phyloP scores from a whole-genome alignment of 37 sponge, comb jelly and placozoan species.

The Haliclona indistincta region DNA sequence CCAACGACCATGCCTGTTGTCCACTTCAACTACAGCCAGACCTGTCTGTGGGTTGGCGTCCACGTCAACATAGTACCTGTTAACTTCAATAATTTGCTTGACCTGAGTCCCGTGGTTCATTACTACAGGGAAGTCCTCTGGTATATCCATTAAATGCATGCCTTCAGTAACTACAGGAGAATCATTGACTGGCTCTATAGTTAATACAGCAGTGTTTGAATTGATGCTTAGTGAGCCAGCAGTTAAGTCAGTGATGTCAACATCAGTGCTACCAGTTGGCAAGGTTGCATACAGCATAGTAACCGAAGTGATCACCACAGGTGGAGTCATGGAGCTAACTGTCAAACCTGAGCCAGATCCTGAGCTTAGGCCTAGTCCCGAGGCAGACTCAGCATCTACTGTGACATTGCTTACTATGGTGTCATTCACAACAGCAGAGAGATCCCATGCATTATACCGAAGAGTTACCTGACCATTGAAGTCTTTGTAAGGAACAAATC shows the following conservation, averaged over 20 bases:
- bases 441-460: slow-evolving; percentile 82
- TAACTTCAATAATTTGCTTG: slow-evolving; percentile 43
- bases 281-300: background rate
- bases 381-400: background rate
- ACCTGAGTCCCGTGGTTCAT: slow-evolving; percentile 83
- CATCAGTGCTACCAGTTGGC: slow-evolving; percentile 29
- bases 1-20: slow-evolving; percentile 76
- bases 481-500: slow-evolving; percentile 75
- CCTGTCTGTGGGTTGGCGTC: slow-evolving; percentile 63
- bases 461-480: slow-evolving; percentile 73
- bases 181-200: slow-evolving; percentile 80
- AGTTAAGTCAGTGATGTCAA: slow-evolving; percentile 37
- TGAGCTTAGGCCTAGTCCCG: background rate
- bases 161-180: slow-evolving; percentile 66
- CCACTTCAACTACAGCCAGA: slow-evolving; percentile 75
- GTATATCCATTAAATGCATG: slow-evolving; percentile 49
- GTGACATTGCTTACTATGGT: background rate
- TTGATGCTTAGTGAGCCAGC: slow-evolving; percentile 73
- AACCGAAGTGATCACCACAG: background rate
- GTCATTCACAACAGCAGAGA: slow-evolving; percentile 14
- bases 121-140: slow-evolving; percentile 36
- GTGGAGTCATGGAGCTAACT: background rate
- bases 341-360: background rate
- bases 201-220: slow-evolving; percentile 42
- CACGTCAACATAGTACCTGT: slow-evolving; percentile 54